Evolutionary conservation across 2,888 invertebrate species (phyloP), one percentile per base, ranked within the genome.

Genomic region (Apotomis turbidana): DNA sequence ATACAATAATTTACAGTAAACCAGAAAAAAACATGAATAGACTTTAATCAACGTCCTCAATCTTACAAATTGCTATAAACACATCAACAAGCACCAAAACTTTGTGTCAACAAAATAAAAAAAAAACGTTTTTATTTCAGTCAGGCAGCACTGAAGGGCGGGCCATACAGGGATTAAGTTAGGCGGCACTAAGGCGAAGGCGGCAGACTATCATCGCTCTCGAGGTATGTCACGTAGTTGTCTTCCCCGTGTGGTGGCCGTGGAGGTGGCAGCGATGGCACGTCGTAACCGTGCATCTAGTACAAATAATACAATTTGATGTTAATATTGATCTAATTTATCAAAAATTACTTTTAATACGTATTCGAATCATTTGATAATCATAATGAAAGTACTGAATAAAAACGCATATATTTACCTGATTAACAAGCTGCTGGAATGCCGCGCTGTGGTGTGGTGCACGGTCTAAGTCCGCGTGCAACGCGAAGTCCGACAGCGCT

Each of bases 391-490:
- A 44, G 5, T 60, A 15, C n/a, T 10, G 4, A 10, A 59, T n/a
- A 12, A 8, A 52, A 46, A 59, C 77, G 5, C 82, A 91, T 90
- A 13, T 44, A 46, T 66, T 13, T 68, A 97, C 98, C 96, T 98
- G 98, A 90, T 97, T 98, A 83, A 99, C 98, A 81, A 99, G 95
- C 88, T 99, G 99, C 88, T 99, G 99, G 92, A 98, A 99, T 79
- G 98, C 98, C 12, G 98, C 98, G 73, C 96, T 96, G 79, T 96
- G 96, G 52, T 97, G 97, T 83, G 97, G 97, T 76, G 97, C 97
- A 70, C 98, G 93, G 82, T 99, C 99, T 74, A 98, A 94, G 90
- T 99, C 98, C 6, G 98, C 97, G 88, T 98, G 98, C 80, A 98
- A 95, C 76, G 98, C 98, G 93, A 98, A 99, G 91, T 99, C 99